Evolutionary conservation across 2,888 invertebrate genomes (phyloP).

Genomic region (Notodonta dromedarius): DNA sequence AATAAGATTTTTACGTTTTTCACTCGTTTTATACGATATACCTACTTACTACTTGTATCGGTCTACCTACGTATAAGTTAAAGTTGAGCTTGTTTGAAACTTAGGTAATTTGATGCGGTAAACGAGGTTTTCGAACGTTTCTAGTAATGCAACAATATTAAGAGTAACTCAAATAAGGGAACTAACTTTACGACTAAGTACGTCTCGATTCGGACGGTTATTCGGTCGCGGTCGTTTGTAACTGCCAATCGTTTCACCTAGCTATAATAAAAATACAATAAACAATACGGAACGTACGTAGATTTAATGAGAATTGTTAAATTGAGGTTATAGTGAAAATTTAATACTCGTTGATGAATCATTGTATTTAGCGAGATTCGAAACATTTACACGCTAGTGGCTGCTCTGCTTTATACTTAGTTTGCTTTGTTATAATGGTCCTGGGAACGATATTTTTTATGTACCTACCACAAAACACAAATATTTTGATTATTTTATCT

Average conservation of each 20-base stretch:
- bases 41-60: conserved; percentile 65
- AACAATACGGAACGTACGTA: conserved; percentile 69
- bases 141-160: conserved; percentile 52
- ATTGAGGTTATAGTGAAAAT: conserved; percentile 79
- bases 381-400: conserved; percentile 43
- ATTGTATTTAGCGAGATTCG: conserved; percentile 58
- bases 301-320: conserved; percentile 74
- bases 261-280: conserved; percentile 52
- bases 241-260: conserved; percentile 78
- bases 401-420: conserved; percentile 25
- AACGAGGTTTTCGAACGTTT: conserved; percentile 53
- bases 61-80: conserved; percentile 79
- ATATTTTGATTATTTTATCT: no score
- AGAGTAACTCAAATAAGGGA: conserved; percentile 46
- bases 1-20: conserved; percentile 81
- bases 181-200: conserved; percentile 37
- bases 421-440: background rate
- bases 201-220: conserved; percentile 49
- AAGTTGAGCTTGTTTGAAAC: conserved; percentile 80
- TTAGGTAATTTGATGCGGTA: conserved; percentile 51
- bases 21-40: conserved; percentile 84
- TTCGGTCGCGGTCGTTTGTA: conserved; percentile 50
- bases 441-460: no score
- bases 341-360: conserved; percentile 79
- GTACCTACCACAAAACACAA: no score